Conservation (phyloP, 2,888 invertebrate species). For the Cataglyphis albicans region DNA sequence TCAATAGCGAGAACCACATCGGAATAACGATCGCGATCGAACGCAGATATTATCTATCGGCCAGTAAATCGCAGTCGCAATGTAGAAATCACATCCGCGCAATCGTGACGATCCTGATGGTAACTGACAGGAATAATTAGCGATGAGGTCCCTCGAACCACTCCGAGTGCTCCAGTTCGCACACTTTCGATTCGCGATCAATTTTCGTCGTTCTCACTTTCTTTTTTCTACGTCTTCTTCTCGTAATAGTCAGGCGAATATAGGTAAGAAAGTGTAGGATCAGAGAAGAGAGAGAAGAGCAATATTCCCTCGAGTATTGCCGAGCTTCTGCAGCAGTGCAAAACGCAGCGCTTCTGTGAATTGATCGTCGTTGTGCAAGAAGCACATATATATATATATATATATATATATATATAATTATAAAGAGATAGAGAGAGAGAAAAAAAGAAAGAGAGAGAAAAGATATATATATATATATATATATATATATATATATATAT, state of each 20-base stretch:
- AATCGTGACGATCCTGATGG: conserved; percentile 19
- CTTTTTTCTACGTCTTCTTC: neutral
- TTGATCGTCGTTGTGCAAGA: conserved; percentile 58
- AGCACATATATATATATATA: neutral
- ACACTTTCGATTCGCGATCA: conserved; percentile 52
- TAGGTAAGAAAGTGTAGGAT: conserved; percentile 26
- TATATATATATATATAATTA: too few species aligned
- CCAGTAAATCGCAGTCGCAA: conserved; percentile 20
- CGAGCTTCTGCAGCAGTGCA: conserved; percentile 49
- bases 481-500: neutral
- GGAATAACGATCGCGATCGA: conserved; percentile 44
- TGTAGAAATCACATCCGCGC: conserved; percentile 34
- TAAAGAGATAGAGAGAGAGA: too few species aligned
- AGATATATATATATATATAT: too few species aligned
- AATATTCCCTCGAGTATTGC: conserved; percentile 49
- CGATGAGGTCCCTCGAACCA: conserved; percentile 25
- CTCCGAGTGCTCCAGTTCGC: conserved; percentile 1
- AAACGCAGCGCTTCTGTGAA: conserved; percentile 63
- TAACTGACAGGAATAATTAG: conserved; percentile 63
- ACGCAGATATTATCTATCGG: conserved; percentile 15
- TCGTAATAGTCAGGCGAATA: conserved; percentile 9
- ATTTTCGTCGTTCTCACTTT: conserved; percentile 28
- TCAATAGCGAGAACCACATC: conserved; percentile 30
- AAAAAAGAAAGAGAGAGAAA: neutral
- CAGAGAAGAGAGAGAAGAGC: conserved; percentile 1